These are phyloP conservation scores for Triplophysa tibetana DNA, from an alignment of 2,113 vertebrate species.

Conservation along the genomic window DNA sequence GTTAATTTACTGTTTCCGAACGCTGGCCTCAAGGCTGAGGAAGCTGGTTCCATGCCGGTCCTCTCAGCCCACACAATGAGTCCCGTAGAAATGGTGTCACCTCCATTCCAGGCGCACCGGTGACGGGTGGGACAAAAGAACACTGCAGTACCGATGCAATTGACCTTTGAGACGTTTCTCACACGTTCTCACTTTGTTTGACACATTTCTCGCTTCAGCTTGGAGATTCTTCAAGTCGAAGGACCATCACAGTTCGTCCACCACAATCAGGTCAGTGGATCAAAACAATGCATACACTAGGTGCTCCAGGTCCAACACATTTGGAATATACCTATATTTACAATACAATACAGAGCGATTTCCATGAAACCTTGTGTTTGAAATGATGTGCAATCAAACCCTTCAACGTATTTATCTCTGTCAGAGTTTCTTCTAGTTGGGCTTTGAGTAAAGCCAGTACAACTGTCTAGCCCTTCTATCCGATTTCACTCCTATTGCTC, in stretches of 20 bases:
- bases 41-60: constrained; percentile 25
- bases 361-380: constrained; percentile 28
- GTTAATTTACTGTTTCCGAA: constrained; percentile 29
- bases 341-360: constrained; percentile 33
- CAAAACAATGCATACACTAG: background rate
- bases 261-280: background rate
- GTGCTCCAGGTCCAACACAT: constrained; percentile 3
- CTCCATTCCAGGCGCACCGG: constrained; percentile 40
- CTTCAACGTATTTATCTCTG: background rate
- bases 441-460: background rate
- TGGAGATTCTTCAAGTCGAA: background rate
- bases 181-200: constrained; percentile 20
- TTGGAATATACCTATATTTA: background rate
- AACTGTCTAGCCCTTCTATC: constrained; percentile 7
- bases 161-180: constrained; percentile 43
- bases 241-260: constrained; percentile 22
- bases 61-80: constrained; percentile 21
- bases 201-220: background rate
- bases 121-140: constrained; percentile 35
- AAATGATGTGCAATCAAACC: background rate
- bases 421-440: background rate
- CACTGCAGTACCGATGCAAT: constrained; percentile 33
- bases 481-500: background rate
- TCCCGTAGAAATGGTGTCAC: constrained; percentile 30
- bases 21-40: constrained; percentile 14